Evolutionary conservation across 2,797 vertebrate species (phyloP).

Genomic region (Simalia tracyae): DNA sequence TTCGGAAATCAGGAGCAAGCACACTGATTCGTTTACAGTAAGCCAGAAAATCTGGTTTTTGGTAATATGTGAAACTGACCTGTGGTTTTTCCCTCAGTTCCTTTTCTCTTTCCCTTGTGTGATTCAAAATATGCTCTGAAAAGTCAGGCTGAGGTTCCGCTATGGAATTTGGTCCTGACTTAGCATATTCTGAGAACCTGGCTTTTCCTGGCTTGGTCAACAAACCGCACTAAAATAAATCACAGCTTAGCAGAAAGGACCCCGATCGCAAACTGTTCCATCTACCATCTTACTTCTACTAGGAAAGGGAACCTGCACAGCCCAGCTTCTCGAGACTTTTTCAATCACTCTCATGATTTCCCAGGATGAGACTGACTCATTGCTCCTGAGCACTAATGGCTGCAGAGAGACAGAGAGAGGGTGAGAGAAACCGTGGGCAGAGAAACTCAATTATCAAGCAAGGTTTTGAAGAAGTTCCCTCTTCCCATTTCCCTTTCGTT

Average conservation of each 20-base stretch:
- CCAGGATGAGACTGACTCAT: neutral
- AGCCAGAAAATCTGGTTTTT: neutral
- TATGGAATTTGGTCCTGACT: neutral
- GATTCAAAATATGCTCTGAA: neutral
- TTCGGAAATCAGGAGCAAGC: neutral
- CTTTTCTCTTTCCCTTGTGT: neutral
- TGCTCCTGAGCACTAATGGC: neutral
- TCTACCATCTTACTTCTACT: neutral
- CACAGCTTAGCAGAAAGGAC: neutral
- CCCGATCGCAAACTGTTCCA: neutral
- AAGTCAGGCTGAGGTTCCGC: neutral
- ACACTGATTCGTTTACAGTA: neutral
- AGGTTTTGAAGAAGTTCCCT: neutral
- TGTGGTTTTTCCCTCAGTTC: neutral
- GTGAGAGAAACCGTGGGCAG: neutral
- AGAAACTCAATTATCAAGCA: neutral
- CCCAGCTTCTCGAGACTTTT: neutral
- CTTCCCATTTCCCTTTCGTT: constrained; percentile 30
- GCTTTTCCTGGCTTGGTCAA: neutral
- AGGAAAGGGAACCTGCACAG: neutral
- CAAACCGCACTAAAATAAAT: neutral
- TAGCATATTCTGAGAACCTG: neutral
- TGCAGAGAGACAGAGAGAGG: neutral
- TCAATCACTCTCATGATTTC: neutral
- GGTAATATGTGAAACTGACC: neutral